These are phyloP conservation scores for Hydrozoanthus gracilis DNA, from an alignment of 92 coral and sea anemone species.

Conservation along the genomic window DNA sequence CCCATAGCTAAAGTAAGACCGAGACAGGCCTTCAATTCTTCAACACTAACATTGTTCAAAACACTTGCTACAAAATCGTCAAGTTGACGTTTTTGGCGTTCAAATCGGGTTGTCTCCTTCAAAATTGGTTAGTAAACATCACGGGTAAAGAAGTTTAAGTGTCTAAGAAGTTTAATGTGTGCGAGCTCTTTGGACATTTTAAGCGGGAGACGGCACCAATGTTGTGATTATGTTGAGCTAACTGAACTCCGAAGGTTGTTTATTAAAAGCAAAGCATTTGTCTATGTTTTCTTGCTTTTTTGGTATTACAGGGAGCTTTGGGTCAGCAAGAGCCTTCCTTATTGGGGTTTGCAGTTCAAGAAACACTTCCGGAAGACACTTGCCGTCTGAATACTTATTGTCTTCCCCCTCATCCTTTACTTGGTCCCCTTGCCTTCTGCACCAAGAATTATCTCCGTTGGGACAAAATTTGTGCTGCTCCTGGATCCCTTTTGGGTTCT, in stretches of 20 bases:
- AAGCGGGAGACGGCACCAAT: too few species aligned
- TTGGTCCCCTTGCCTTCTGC: slow-evolving; percentile 1
- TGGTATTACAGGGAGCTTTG: too few species aligned
- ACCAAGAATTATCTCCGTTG: slow-evolving; percentile 7
- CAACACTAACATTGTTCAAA: too few species aligned
- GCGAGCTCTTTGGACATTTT: too few species aligned
- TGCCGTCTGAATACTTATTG: not conserved
- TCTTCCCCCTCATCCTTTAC: not conserved
- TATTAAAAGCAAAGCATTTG: too few species aligned
- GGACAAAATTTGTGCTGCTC: slow-evolving; percentile 18
- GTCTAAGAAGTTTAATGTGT: not conserved
- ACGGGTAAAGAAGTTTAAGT: not conserved
- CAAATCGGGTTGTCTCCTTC: too few species aligned
- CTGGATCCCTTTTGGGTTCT: not conserved
- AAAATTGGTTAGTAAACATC: too few species aligned
- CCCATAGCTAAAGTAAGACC: slow-evolving; percentile 67
- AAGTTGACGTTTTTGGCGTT: slow-evolving; percentile 56
- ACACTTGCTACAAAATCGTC: slow-evolving; percentile 24
- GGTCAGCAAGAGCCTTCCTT: slow-evolving; percentile 8
- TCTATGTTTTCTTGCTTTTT: too few species aligned
- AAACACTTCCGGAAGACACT: slow-evolving; percentile 4
- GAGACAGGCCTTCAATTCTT: slow-evolving; percentile 58
- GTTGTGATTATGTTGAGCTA: too few species aligned
- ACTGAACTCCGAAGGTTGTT: too few species aligned
- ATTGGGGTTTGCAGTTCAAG: slow-evolving; percentile 2